A percentile compares a stretch with the other conserved stretches of the same genome.
Conservation (phyloP, 1,140 invertebrate genomes). For the Theocolax elegans region DNA sequence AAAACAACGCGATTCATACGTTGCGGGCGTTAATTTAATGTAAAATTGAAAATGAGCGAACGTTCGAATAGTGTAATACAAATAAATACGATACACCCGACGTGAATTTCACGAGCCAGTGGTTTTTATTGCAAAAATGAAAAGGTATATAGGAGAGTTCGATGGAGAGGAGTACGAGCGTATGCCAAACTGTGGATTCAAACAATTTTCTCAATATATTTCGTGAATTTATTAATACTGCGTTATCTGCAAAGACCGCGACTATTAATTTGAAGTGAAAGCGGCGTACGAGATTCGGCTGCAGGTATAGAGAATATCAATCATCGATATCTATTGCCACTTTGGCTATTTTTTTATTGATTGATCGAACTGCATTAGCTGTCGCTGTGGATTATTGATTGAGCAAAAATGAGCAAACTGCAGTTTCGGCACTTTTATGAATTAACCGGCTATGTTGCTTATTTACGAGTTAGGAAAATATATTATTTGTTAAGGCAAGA, state of each 20-base stretch:
- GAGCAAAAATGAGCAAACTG: not conserved
- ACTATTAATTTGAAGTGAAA: conserved; percentile 34
- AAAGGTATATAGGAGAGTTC: not conserved
- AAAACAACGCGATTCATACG: conserved; percentile 1
- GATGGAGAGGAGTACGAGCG: not conserved
- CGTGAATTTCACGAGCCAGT: conserved; percentile 16
- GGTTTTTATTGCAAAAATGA: conserved; percentile 25
- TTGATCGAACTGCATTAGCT: conserved; percentile 24
- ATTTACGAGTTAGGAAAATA: not conserved
- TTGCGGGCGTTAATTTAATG: conserved; percentile 1
- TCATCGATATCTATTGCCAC: conserved; percentile 31
- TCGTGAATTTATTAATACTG: conserved; percentile 26
- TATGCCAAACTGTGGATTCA: not conserved
- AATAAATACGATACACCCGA: conserved; percentile 23
- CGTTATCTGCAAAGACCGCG: conserved; percentile 21
- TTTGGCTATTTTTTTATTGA: conserved; percentile 18
- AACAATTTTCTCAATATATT: conserved; percentile 9
- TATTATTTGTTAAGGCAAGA: not conserved
- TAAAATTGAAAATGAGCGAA: not conserved
- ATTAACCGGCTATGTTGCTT: not conserved
- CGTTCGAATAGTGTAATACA: conserved; percentile 7
- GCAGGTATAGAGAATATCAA: conserved; percentile 16
- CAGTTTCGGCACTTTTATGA: not conserved
- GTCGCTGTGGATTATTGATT: conserved; percentile 27
- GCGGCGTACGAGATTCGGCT: not conserved